Evolutionary conservation across 1,140 invertebrate species (phyloP).

Genomic region (Drosophila kepulauana): DNA sequence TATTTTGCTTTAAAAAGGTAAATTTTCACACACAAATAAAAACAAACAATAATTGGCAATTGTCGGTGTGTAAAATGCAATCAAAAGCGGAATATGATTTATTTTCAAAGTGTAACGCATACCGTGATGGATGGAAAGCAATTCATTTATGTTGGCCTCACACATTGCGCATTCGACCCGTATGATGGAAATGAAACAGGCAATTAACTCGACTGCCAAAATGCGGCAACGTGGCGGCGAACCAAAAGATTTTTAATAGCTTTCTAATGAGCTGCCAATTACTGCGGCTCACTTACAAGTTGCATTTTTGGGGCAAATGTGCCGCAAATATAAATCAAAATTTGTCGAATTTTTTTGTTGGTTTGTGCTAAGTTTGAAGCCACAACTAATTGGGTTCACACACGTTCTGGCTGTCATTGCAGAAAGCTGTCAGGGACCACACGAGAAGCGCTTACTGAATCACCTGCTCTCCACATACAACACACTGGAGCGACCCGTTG

Average conservation of each 20-base stretch:
- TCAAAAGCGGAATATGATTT: slow-evolving; percentile 5
- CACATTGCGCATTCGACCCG: no score
- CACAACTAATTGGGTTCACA: slow-evolving; percentile 51
- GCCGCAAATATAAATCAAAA: slow-evolving; percentile 63
- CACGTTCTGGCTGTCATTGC: slow-evolving; percentile 59
- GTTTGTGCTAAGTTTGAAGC: neutral
- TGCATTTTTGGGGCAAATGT: slow-evolving; percentile 36
- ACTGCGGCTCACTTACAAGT: slow-evolving; percentile 4
- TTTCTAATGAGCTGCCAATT: slow-evolving; percentile 66
- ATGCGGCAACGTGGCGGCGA: slow-evolving; percentile 40
- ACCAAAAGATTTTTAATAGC: slow-evolving; percentile 64
- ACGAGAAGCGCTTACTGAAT: slow-evolving; percentile 96
- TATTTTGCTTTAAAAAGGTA: no score
- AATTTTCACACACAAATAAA: no score
- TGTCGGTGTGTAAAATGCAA: no score
- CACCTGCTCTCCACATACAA: slow-evolving; percentile 97
- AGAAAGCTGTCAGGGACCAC: slow-evolving; percentile 92
- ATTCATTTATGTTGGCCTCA: no score
- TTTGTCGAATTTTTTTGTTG: neutral
- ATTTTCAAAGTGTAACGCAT: neutral
- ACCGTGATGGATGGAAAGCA: no score
- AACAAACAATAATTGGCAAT: no score
- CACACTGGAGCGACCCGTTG: slow-evolving; percentile 96
- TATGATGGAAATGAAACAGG: neutral
- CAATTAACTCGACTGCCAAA: slow-evolving; percentile 28